These are phyloP conservation scores for Buteo buteo DNA, from an alignment of 2,113 vertebrate species.

Conservation along the genomic window DNA sequence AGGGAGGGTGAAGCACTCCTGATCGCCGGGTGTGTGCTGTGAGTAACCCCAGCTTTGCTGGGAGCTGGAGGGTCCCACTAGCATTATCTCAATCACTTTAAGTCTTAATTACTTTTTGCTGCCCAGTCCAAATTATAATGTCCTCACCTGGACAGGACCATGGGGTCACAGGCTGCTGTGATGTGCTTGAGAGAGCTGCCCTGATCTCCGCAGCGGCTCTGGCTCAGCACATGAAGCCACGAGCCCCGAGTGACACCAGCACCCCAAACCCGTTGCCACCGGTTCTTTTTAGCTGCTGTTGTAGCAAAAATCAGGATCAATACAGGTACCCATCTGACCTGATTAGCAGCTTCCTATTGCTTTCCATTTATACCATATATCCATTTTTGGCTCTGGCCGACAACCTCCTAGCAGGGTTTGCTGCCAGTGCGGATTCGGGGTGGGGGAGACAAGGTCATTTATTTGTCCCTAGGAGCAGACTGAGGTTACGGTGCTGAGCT, in stretches of 20 bases:
- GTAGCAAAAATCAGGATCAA: not conserved
- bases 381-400: not conserved
- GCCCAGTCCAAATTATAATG: rapidly evolving
- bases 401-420: not conserved
- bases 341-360: not conserved
- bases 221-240: not conserved
- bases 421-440: not conserved
- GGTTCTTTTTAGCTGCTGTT: not conserved
- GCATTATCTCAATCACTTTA: not conserved
- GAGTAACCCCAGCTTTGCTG: rapidly evolving
- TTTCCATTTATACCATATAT: not conserved
- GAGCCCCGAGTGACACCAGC: rapidly evolving
- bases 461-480: not conserved
- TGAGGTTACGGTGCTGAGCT: not conserved
- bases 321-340: not conserved
- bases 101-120: not conserved
- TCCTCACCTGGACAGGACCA: rapidly evolving
- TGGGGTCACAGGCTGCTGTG: rapidly evolving
- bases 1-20: not conserved
- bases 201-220: not conserved
- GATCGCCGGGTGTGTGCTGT: rapidly evolving
- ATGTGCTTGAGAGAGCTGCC: not conserved
- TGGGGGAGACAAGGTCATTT: not conserved
- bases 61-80: not conserved
- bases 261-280: not conserved